phyloP scores from a whole-genome alignment of 2,797 vertebrate species.

The Falco columbarius region DNA sequence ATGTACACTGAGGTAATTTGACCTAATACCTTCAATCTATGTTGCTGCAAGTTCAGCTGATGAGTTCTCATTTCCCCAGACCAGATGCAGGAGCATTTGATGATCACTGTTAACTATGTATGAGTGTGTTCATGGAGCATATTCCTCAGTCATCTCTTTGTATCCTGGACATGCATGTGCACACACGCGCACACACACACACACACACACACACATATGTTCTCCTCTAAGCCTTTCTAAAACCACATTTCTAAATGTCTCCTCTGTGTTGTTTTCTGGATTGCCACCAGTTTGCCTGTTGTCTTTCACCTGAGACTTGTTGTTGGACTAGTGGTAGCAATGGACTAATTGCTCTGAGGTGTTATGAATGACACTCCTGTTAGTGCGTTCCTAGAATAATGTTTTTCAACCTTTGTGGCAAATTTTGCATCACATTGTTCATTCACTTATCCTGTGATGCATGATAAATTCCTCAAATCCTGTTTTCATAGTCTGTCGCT shows the following conservation, averaged over 20 bases:
- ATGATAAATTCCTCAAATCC: neutral
- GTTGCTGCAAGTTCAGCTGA: neutral
- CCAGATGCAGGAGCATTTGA: neutral
- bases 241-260: neutral
- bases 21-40: neutral
- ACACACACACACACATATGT: rapidly evolving
- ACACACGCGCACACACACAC: too few relatives aligned
- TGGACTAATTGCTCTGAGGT: neutral
- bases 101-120: neutral
- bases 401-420: neutral
- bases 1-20: neutral
- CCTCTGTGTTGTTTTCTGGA: neutral
- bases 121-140: neutral
- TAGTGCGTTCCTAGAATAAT: neutral
- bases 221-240: neutral
- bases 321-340: neutral
- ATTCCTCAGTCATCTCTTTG: neutral
- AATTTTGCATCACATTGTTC: neutral
- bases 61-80: neutral
- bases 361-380: neutral
- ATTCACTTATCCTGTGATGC: neutral
- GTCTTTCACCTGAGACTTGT: neutral
- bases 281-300: neutral
- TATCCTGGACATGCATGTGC: neutral
- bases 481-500: neutral